Percentiles rank a stretch among this genome's conserved stretches.
phyloP scores from a whole-genome alignment of 23 tunicate species.

The Ciona savignyi region DNA sequence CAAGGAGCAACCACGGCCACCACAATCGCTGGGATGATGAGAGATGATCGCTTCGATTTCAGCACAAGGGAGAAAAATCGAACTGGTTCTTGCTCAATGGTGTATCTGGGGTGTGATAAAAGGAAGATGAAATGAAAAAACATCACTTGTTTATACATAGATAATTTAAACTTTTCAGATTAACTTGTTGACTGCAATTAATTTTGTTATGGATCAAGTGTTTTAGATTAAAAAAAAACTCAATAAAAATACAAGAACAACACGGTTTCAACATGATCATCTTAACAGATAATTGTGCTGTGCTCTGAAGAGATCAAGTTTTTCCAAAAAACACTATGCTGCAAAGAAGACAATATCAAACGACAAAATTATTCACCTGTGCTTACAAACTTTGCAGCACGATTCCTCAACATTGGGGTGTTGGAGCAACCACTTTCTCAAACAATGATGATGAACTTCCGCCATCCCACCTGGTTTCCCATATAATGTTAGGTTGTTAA shows the following conservation, averaged over 20 bases:
- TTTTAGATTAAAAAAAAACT: no score
- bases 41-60: constrained; percentile 26
- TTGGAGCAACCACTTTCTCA: constrained; percentile 76
- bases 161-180: no score
- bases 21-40: constrained; percentile 39
- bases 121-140: no score
- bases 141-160: no score
- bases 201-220: no score
- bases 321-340: no score
- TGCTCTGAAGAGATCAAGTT: no score
- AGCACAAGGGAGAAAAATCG: constrained; percentile 12
- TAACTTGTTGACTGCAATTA: no score
- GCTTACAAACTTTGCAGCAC: constrained; percentile 85
- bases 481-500: neutral
- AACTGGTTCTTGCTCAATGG: constrained; percentile 29
- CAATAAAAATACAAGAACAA: no score
- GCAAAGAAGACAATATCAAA: no score
- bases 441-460: constrained; percentile 83
- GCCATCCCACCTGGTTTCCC: constrained; percentile 77
- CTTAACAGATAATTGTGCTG: no score
- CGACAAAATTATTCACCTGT: constrained; percentile 67
- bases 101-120: constrained; percentile 32
- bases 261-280: no score
- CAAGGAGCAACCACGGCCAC: constrained; percentile 65
- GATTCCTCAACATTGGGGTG: constrained; percentile 36